Percentiles rank a stretch among this genome's conserved stretches.
These are phyloP conservation scores for Apamea sordens DNA, from an alignment of 2,888 invertebrate genomes.

Conservation along the genomic window DNA sequence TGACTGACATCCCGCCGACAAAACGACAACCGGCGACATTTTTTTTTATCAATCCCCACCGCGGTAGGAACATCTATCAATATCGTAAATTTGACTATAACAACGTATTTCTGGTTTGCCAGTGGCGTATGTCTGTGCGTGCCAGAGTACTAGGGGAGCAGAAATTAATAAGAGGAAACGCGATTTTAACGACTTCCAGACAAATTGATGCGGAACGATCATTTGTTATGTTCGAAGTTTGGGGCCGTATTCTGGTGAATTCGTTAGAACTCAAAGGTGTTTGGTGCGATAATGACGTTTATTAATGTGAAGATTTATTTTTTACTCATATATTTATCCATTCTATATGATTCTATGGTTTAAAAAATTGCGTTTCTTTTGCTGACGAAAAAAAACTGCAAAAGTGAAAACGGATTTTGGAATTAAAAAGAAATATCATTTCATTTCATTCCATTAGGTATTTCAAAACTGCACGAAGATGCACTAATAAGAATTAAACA, in stretches of 20 bases:
- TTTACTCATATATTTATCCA: too few relatives aligned
- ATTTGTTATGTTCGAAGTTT: conserved; percentile 83
- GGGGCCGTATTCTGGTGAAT: conserved; percentile 72
- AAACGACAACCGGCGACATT: conserved; percentile 59
- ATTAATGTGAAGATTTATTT: background rate
- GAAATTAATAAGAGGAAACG: conserved; percentile 88
- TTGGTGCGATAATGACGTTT: background rate
- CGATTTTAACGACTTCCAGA: conserved; percentile 86
- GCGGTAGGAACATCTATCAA: conserved; percentile 76
- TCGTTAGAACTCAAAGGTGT: conserved; percentile 5
- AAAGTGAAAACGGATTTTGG: background rate
- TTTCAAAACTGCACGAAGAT: background rate
- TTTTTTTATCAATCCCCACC: conserved; percentile 69
- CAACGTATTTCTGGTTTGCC: conserved; percentile 79
- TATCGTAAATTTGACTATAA: conserved; percentile 80
- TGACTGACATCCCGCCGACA: background rate
- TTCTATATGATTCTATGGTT: background rate
- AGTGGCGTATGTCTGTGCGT: conserved; percentile 76
- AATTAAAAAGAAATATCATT: too few relatives aligned
- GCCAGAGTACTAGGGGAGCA: conserved; percentile 77
- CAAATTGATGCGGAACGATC: conserved; percentile 86
- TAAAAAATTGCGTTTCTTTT: too few relatives aligned
- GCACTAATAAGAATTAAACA: background rate
- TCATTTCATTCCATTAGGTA: too few relatives aligned
- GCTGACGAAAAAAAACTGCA: too few relatives aligned